Percentiles rank a stretch among this genome's conserved stretches.
Evolutionary conservation across 2,797 vertebrate genomes (phyloP).

Genomic region (Choloepus didactylus): DNA sequence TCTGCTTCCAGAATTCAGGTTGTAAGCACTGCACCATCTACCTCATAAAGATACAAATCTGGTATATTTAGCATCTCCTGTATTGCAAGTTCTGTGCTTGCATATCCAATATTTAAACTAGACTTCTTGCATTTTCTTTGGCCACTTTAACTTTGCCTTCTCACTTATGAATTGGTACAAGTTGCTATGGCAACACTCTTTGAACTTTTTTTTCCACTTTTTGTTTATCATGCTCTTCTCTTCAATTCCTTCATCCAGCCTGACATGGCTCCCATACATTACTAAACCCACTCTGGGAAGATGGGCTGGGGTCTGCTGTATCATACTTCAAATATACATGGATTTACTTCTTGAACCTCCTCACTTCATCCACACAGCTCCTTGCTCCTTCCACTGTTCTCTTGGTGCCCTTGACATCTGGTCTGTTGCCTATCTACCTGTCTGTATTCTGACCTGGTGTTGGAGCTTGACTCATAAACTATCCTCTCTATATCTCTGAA

Average conservation of each 20-base stretch:
- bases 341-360: background rate
- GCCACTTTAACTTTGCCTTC: background rate
- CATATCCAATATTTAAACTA: slow-evolving; percentile 26
- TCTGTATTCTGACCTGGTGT: background rate
- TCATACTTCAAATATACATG: background rate
- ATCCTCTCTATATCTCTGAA: background rate
- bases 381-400: background rate
- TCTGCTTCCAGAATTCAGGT: background rate
- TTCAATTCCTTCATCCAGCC: background rate
- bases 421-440: background rate
- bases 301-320: background rate
- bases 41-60: background rate
- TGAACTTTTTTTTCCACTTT: background rate
- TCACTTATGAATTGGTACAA: background rate
- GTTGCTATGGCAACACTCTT: background rate
- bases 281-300: background rate
- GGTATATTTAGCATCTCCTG: background rate
- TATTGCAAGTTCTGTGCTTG: background rate
- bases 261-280: background rate
- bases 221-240: background rate
- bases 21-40: background rate
- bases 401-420: background rate
- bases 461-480: background rate
- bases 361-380: background rate
- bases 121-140: background rate